These are phyloP conservation scores for Diglossa cyanea DNA, from an alignment of 2,797 vertebrate genomes.

Conservation along the genomic window DNA sequence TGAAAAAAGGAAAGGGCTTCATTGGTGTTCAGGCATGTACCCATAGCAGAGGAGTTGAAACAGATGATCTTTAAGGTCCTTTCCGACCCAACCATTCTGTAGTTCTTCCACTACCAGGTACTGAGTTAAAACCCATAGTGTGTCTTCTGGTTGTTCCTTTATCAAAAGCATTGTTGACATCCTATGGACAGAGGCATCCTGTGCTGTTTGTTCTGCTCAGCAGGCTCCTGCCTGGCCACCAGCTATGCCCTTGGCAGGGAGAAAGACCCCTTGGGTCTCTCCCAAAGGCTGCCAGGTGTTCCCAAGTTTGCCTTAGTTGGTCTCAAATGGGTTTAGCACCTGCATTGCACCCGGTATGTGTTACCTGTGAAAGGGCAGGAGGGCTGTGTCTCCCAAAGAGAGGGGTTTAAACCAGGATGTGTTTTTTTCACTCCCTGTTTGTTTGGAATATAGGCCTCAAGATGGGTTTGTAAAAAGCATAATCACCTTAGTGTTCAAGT, in stretches of 20 bases:
- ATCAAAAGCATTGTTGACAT: neutral
- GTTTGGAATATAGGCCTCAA: neutral
- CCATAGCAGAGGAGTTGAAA: neutral
- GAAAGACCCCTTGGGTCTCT: neutral
- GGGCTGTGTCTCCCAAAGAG: neutral
- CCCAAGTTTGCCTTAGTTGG: rapidly evolving
- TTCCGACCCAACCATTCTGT: neutral
- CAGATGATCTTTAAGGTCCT: neutral
- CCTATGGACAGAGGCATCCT: neutral
- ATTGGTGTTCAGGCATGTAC: neutral
- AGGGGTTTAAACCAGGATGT: neutral
- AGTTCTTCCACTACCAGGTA: neutral
- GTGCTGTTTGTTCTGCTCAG: neutral
- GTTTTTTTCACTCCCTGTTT: neutral
- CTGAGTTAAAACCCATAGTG: neutral
- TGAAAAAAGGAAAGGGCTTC: neutral
- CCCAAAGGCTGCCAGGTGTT: neutral
- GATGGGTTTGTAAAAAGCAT: neutral
- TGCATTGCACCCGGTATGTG: neutral
- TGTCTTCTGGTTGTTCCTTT: neutral
- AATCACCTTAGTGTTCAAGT: neutral
- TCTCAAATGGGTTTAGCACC: neutral
- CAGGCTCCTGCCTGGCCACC: neutral
- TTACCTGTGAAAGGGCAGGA: neutral
- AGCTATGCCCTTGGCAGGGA: neutral